These are phyloP conservation scores for Platycercus adscitus DNA, from an alignment of 2,113 vertebrate genomes.

Conservation along the genomic window DNA sequence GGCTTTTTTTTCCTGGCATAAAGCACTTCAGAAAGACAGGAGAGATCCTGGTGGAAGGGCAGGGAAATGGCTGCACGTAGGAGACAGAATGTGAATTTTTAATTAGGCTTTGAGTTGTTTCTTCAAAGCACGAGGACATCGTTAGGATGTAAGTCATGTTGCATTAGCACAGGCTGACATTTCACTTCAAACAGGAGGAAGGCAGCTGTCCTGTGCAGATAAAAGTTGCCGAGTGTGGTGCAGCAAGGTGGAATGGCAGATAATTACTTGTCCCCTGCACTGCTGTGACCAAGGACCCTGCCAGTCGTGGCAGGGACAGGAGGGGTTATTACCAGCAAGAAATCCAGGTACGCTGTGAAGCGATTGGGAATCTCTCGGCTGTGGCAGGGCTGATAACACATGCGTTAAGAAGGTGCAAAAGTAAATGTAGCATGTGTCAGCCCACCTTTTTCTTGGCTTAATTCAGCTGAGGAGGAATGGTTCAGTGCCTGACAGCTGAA, in stretches of 20 bases:
- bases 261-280: conserved; percentile 76
- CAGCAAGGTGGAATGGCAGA: conserved; percentile 80
- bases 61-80: conserved; percentile 27
- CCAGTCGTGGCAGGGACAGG: conserved; percentile 17
- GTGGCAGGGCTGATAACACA: conserved; percentile 66
- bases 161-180: conserved; percentile 71
- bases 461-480: background rate
- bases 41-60: conserved; percentile 66
- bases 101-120: conserved; percentile 82
- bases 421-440: background rate
- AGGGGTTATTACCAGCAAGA: conserved; percentile 59
- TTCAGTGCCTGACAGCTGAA: background rate
- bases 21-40: conserved; percentile 45
- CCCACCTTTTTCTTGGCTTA: background rate
- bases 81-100: conserved; percentile 85
- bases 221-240: conserved; percentile 71
- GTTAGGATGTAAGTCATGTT: conserved; percentile 72
- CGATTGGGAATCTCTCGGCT: conserved; percentile 54
- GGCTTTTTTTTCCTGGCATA: background rate
- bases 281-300: conserved; percentile 34
- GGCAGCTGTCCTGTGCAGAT: conserved; percentile 79
- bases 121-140: conserved; percentile 82
- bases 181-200: conserved; percentile 74
- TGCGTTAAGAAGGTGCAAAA: background rate
- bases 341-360: conserved; percentile 45